Conservation (phyloP, 2,113 vertebrate genomes). For the Petromus typicus region DNA sequence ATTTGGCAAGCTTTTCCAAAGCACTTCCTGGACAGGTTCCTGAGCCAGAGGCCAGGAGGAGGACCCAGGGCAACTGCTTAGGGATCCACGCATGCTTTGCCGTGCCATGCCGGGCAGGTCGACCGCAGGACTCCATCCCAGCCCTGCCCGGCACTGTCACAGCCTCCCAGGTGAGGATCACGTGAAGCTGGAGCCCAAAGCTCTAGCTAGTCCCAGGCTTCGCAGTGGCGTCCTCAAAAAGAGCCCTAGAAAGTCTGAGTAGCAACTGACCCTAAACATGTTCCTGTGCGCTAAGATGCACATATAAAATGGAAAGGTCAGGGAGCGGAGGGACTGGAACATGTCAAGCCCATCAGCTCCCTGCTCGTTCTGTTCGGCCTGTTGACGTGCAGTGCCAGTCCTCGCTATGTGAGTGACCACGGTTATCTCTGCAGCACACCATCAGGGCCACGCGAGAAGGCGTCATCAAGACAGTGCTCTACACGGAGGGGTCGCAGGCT, state of each 20-base stretch:
- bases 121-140: background rate
- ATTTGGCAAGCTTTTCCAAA: background rate
- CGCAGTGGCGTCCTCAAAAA: background rate
- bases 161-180: background rate
- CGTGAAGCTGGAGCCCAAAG: background rate
- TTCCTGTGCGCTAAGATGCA: background rate
- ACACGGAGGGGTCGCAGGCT: slow-evolving; percentile 94
- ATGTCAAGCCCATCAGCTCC: background rate
- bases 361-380: background rate
- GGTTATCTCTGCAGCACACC: slow-evolving; percentile 89
- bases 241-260: background rate
- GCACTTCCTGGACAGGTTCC: background rate
- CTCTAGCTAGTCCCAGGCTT: background rate
- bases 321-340: background rate
- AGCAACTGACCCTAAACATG: background rate
- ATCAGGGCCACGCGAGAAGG: slow-evolving; percentile 94
- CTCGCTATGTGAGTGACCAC: accelerated
- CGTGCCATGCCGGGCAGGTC: no score
- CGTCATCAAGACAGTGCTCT: slow-evolving; percentile 94
- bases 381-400: background rate
- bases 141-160: background rate
- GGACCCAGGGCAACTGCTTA: no score
- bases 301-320: background rate
- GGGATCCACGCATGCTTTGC: background rate
- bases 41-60: background rate